Conservation (phyloP, 2,797 vertebrate genomes). For the Apodemus agrarius region DNA sequence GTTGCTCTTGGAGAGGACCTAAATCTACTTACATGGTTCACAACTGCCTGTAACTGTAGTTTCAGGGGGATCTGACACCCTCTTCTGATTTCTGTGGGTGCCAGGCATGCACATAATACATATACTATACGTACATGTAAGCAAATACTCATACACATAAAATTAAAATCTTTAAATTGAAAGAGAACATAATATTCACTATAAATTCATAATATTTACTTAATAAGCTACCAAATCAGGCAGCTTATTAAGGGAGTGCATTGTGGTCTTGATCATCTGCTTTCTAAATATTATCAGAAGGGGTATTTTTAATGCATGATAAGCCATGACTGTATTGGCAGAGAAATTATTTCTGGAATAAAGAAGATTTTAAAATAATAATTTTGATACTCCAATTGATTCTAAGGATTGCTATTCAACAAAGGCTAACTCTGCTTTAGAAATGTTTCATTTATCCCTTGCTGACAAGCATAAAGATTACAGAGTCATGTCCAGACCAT, state of each 20-base stretch:
- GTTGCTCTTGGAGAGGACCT: background rate
- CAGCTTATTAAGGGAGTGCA: background rate
- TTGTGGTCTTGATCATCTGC: background rate
- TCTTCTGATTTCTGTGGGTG: background rate
- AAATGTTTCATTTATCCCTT: background rate
- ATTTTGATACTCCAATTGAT: background rate
- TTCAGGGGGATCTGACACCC: background rate
- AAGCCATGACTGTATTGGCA: background rate
- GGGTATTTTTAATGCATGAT: constrained; percentile 24
- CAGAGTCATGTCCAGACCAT: background rate
- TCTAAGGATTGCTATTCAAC: background rate
- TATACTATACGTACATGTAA: background rate
- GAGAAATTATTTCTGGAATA: background rate
- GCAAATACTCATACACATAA: background rate
- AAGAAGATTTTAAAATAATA: background rate
- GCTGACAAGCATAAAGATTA: background rate
- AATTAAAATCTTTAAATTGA: background rate
- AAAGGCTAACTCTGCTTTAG: background rate
- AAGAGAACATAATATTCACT: background rate
- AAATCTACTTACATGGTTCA: background rate
- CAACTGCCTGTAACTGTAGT: background rate
- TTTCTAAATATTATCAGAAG: constrained; percentile 31
- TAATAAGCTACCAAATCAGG: background rate
- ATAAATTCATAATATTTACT: background rate
- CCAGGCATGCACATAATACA: background rate